These are phyloP conservation scores for Magallana angulata DNA, from an alignment of 1,140 invertebrate genomes.

Conservation along the genomic window DNA sequence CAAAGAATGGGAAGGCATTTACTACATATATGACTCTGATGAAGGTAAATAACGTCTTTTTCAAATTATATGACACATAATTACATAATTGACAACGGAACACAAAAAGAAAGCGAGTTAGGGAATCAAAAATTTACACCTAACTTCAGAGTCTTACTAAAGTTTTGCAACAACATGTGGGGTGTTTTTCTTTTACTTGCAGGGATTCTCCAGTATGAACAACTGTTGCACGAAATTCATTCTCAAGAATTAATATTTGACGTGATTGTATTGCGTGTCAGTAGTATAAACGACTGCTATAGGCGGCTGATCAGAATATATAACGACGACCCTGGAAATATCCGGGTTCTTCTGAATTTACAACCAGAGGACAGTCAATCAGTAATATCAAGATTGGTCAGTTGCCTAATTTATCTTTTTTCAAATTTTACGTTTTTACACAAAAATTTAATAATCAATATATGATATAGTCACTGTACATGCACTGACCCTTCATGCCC, in stretches of 20 bases:
- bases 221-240: slow-evolving; percentile 11
- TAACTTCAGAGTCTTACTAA: too few species aligned
- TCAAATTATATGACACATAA: too few species aligned
- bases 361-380: neutral
- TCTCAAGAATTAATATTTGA: neutral
- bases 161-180: too few species aligned
- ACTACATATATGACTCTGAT: slow-evolving; percentile 58
- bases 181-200: neutral
- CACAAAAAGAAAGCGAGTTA: too few species aligned
- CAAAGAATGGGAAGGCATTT: slow-evolving; percentile 56
- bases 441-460: too few species aligned
- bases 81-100: too few species aligned
- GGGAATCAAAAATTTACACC: too few species aligned
- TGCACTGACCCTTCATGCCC: too few species aligned
- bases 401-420: neutral
- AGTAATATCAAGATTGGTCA: neutral
- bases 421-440: too few species aligned
- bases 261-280: neutral
- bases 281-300: neutral
- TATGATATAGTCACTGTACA: too few species aligned
- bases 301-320: neutral
- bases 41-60: slow-evolving; percentile 69
- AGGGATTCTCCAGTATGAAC: neutral
- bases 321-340: neutral
- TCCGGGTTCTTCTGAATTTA: slow-evolving; percentile 17